A percentile compares a stretch with the other conserved stretches of the same genome.
phyloP scores from a whole-genome alignment of 2,888 invertebrate genomes.

The Pharmacophagus antenor region DNA sequence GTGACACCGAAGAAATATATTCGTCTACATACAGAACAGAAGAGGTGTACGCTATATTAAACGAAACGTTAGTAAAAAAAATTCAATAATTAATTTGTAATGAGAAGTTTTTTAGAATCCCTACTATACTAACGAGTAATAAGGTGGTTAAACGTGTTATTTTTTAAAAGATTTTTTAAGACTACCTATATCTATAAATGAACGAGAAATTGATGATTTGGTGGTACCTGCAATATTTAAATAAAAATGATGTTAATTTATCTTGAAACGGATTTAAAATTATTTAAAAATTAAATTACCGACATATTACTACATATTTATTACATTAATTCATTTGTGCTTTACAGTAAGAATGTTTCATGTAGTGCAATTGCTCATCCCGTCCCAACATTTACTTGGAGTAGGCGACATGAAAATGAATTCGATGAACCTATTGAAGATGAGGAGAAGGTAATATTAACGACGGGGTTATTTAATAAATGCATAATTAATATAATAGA shows the following conservation, averaged over 20 bases:
- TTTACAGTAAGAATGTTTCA: slow-evolving; percentile 64
- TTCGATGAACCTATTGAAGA: slow-evolving; percentile 51
- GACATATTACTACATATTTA: background rate
- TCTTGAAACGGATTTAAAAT: background rate
- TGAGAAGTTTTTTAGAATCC: too few relatives aligned
- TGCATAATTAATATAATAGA: background rate
- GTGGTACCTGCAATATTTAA: too few relatives aligned
- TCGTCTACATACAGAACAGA: slow-evolving; percentile 53
- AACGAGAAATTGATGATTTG: too few relatives aligned
- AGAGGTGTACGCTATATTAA: slow-evolving; percentile 67
- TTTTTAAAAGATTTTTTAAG: too few relatives aligned
- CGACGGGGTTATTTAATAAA: background rate
- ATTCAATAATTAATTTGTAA: background rate
- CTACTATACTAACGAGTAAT: too few relatives aligned
- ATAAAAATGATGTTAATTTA: too few relatives aligned
- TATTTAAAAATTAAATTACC: background rate
- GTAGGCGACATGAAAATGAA: slow-evolving; percentile 42
- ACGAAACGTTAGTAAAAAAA: slow-evolving; percentile 60
- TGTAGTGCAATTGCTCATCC: slow-evolving; percentile 67
- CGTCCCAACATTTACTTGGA: slow-evolving; percentile 60
- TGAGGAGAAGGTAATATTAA: slow-evolving; percentile 52
- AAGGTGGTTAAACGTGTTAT: too few relatives aligned
- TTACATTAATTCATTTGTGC: background rate
- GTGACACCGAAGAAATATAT: slow-evolving; percentile 47
- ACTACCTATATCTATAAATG: too few relatives aligned